A percentile compares a stretch with the other conserved stretches of the same genome.
These are phyloP conservation scores for Diadegma fenestrale DNA, from an alignment of 2,888 invertebrate genomes.

Conservation along the genomic window DNA sequence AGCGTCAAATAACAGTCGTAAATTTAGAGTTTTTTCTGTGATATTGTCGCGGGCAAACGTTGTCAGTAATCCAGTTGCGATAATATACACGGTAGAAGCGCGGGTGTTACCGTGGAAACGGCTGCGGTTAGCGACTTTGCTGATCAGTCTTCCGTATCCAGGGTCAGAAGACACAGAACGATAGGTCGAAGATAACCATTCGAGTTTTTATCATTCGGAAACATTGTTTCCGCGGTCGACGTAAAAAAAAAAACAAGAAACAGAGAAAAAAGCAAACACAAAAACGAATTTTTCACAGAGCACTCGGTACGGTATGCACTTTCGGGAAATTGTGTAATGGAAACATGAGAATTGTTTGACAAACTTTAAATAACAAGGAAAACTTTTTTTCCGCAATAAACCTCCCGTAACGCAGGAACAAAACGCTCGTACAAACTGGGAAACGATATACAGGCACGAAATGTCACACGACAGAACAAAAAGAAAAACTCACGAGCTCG, in stretches of 20 bases:
- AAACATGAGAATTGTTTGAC: neutral
- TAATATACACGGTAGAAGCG: constrained; percentile 38
- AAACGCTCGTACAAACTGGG: neutral
- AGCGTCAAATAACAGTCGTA: neutral
- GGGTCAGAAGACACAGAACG: constrained; percentile 49
- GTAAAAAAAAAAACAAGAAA: neutral
- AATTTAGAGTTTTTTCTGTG: constrained; percentile 28
- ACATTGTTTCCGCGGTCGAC: neutral
- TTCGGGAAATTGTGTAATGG: neutral
- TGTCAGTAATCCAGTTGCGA: constrained; percentile 47
- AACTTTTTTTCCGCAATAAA: neutral
- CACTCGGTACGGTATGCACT: neutral
- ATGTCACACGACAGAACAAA: neutral
- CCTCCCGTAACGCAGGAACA: neutral
- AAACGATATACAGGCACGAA: neutral
- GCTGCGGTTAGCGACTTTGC: constrained; percentile 55
- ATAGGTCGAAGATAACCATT: constrained; percentile 35
- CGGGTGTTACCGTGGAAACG: constrained; percentile 65
- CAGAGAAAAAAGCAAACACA: neutral
- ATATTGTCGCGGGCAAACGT: constrained; percentile 6
- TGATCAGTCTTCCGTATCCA: constrained; percentile 65
- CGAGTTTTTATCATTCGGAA: constrained; percentile 5
- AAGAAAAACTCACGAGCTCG: neutral
- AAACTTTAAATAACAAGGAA: neutral
- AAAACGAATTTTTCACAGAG: neutral